Evolutionary conservation across 2,797 vertebrate species (phyloP), one percentile per base, ranked within the genome.

Genomic region (Lithobates sylvaticus): DNA sequence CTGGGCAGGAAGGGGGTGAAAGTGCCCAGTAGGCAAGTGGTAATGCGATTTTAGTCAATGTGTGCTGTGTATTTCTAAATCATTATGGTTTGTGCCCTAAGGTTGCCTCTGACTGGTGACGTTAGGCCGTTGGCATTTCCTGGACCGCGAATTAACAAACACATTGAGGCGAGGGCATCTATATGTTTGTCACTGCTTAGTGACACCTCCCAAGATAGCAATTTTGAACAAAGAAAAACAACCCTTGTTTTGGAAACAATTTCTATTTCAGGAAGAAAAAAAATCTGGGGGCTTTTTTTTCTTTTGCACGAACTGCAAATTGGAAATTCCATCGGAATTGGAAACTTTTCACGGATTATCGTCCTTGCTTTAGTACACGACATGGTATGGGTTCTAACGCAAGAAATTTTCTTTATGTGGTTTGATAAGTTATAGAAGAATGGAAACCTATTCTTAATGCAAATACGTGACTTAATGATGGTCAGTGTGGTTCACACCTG

Each of bases 401-500:
- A 2, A 23, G 39, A 36, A 6, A 32, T 42, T 71, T 42, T 18
- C 8, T 50, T 21, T 26, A 65, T 78, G 85, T 5, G 80, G 75
- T 87, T 83, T 72, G 12, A 58, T 44, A 58, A 67, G 16, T 21
- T 74, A n/a, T 16, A 32, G 32, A 32, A 39, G 78, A 78, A 65
- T 67, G 74, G 16, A 42, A 32, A 16, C 10, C 16, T 29, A 44
- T 74, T 83, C 10, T 29, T 68, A 26, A 87, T 87, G 81, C 86
- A 87, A 83, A 83, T 87, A 13, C 9, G 23, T 61, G 36, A 29
- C 1, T 54, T 83, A 15, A 54, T 67, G 61, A 65, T n/a, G 86
- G 76, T 75, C 81, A 79, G 32, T 75, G 81, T 36, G 76, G 81
- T 83, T 83, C n/a, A 61, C 29, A 54, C 12, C 58, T 64, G 79